Evolutionary conservation across 2,888 invertebrate species (phyloP).

Genomic region (Diarsia brunnea): DNA sequence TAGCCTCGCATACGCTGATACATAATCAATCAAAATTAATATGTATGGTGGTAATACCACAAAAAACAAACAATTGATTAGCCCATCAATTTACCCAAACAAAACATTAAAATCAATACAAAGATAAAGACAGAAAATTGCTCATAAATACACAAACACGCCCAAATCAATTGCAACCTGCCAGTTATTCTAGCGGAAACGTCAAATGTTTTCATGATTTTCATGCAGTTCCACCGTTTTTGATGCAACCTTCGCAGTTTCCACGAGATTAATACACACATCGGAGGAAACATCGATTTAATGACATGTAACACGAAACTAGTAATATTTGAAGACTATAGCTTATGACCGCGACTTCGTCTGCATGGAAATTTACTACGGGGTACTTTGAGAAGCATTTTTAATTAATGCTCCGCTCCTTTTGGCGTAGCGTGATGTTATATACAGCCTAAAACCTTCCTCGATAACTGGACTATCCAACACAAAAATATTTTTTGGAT

Average conservation of each 20-base stretch:
- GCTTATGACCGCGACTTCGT: no score
- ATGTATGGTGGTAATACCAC: neutral
- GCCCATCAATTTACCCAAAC: neutral
- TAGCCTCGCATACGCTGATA: neutral
- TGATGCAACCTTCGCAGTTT: conserved; percentile 45
- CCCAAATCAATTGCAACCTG: conserved; percentile 5
- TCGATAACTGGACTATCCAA: no score
- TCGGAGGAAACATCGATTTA: conserved; percentile 46
- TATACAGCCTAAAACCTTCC: no score
- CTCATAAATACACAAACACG: conserved; percentile 13
- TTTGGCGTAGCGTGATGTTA: no score
- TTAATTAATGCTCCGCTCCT: no score
- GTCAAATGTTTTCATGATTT: conserved; percentile 18
- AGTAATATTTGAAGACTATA: conserved; percentile 29
- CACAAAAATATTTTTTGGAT: no score
- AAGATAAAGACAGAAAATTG: conserved; percentile 13
- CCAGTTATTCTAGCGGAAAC: conserved; percentile 41
- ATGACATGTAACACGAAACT: conserved; percentile 62
- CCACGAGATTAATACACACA: conserved; percentile 40
- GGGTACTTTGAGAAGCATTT: no score
- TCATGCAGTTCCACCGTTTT: conserved; percentile 46
- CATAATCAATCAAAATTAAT: conserved; percentile 10
- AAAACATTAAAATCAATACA: neutral
- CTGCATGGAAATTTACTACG: no score
- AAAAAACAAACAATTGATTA: neutral